Evolutionary conservation across 2,888 invertebrate species (phyloP), one percentile per base, ranked within the genome.

Genomic region (Metalampra italica): DNA sequence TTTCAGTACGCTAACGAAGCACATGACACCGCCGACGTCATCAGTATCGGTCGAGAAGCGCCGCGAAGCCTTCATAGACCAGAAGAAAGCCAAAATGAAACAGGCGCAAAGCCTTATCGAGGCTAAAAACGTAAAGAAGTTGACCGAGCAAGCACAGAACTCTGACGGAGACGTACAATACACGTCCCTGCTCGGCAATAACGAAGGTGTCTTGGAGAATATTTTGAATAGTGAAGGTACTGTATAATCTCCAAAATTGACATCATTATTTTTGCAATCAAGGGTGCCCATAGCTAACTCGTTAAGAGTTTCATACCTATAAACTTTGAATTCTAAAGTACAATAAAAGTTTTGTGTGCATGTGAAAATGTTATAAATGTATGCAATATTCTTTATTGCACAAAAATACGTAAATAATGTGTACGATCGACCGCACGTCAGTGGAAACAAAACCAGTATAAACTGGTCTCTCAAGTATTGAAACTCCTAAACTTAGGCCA

Each of bases 1-100:
- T 80, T 76, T 41, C 68, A 94, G 94, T 60, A 93, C 94, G 0
- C 72, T 94, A 59, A 94, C 94, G 12, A 92, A 92, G 68, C 93
- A 94, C 66, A 91, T 94, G 78, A 93, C 93, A 0, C 92, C 93
- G 1, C 92, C 92, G 0, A 80, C 89, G 0, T 86, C 88, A 0
- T 72, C 79, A n/a, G 59, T 74, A 47, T 75, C 74, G 0, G 68
- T 75, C 2, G 77, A 78, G 14, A 81, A 78, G 49, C 78, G 84
- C 4, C 75, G 86, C 9, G 85, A 85, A 54, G 82, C 79, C 0
- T 85, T 87, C 56, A 73, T 83, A 34, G 83, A 86, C 7, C 74
- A 82, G 44, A 84, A 81, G 55, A 88, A 88, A 59, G 70, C 74
- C 30, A 78, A 79, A 68, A 75, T 81, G 82, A 75, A 76, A 64